Percentiles rank a stretch among this genome's conserved stretches.
phyloP scores from a whole-genome alignment of 1,140 invertebrate species.

The Drosophila equinoxialis region DNA sequence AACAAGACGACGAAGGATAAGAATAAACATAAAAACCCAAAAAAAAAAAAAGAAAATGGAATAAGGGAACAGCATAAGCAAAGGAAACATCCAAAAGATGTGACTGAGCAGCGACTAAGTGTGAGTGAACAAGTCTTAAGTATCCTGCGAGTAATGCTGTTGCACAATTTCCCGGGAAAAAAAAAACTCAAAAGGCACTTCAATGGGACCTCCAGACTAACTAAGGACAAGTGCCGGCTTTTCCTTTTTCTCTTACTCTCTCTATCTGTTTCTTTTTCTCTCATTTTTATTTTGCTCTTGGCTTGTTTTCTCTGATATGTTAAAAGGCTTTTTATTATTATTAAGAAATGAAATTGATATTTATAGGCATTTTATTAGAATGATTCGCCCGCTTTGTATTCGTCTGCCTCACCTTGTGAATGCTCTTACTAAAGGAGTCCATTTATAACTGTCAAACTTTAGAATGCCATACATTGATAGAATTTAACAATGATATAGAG shows the following conservation, averaged over 20 bases:
- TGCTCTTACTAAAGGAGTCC: not conserved
- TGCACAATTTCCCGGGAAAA: slow-evolving; percentile 6
- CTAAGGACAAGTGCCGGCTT: slow-evolving; percentile 1
- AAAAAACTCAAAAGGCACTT: slow-evolving; percentile 9
- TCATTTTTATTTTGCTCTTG: not conserved
- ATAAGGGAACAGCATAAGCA: slow-evolving; percentile 3
- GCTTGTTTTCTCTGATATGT: slow-evolving; percentile 12
- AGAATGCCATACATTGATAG: too few relatives aligned
- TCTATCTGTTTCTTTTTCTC: too few relatives aligned
- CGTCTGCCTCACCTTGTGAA: not conserved
- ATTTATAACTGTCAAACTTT: too few relatives aligned
- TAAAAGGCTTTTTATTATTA: slow-evolving; percentile 28
- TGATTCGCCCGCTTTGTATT: not conserved
- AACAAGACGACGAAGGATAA: not conserved
- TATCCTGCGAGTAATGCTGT: slow-evolving; percentile 13
- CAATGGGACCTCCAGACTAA: slow-evolving; percentile 2
- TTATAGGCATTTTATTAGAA: slow-evolving; percentile 49
- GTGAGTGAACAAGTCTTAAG: slow-evolving; percentile 9
- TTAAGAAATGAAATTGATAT: slow-evolving; percentile 48
- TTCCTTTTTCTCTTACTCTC: not conserved
- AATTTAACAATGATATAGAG: too few relatives aligned
- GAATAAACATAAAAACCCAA: slow-evolving; percentile 23
- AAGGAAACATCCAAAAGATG: not conserved
- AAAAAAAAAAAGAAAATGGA: not conserved
- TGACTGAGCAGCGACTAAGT: not conserved